Conservation (phyloP, 2,888 invertebrate genomes). For the Alsophila aescularia region DNA sequence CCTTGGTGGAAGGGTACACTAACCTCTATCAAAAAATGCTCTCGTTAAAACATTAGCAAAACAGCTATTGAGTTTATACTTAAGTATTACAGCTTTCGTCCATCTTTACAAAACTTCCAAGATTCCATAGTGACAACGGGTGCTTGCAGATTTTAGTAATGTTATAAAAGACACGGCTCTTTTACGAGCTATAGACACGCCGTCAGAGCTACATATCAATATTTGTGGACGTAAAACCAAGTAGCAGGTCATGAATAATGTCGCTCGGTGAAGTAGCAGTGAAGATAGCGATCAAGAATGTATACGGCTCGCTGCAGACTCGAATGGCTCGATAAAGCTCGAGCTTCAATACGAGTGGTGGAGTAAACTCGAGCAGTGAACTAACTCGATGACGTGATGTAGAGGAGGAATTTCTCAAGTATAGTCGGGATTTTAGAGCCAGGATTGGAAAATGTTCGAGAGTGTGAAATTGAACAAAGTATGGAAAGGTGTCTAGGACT, state of each 20-base stretch:
- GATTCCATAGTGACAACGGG: too few species aligned
- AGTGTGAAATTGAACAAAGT: not conserved
- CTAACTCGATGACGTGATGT: constrained; percentile 4
- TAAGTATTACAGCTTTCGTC: too few species aligned
- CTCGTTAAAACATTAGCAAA: too few species aligned
- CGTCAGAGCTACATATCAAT: too few species aligned
- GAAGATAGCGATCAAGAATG: constrained; percentile 13
- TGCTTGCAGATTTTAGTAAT: too few species aligned
- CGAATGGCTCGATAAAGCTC: constrained; percentile 13
- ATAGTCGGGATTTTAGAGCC: not conserved
- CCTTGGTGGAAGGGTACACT: too few species aligned
- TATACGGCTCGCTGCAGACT: constrained; percentile 1
- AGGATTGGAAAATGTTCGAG: not conserved
- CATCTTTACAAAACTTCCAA: too few species aligned
- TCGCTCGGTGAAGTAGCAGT: not conserved
- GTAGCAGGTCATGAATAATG: constrained; percentile 8
- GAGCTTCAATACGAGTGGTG: not conserved
- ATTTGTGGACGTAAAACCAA: not conserved
- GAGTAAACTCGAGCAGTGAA: not conserved
- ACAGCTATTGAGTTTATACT: too few species aligned
- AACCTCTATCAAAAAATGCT: too few species aligned
- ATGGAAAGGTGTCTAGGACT: too few species aligned
- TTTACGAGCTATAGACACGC: too few species aligned
- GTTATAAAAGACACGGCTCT: too few species aligned
- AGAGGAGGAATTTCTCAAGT: not conserved